Base-by-base conservation (phyloP, 2,113 vertebrate species). In the Pelecanoides urinatrix region DNA sequence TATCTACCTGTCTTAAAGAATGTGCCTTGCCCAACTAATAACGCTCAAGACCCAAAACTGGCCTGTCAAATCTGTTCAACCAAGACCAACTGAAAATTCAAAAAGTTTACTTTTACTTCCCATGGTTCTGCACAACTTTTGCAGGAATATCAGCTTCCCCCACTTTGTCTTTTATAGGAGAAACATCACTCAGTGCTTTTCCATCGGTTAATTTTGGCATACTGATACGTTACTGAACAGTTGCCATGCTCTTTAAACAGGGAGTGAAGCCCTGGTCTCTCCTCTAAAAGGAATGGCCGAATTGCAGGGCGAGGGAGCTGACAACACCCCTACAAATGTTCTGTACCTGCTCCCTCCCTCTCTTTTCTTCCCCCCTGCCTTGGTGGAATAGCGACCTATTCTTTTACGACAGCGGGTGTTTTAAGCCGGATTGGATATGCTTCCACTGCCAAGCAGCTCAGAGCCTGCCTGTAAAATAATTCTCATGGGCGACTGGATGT, bases 171-270 rank as follows among this genome's bases (percentile, higher is more conserved):
- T 44, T 85, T 36, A 25, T 12, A 47, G 34, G 27, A 93, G 62
- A 79, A 92, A 68, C 11, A 36, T 68, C 25, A 59, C n/a, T 68
- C 11, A 4, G 10, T 38, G 53, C 38, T 76, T 82, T 61, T 42
- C 44, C 53, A 16, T 30, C 1, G 0, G 15, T 30, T 78, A 47
- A 55, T 92, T 63, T 1, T 72, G n/a, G 53, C 56, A 56, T 34
- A 44, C 6, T 14, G 50, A 8, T 49, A 11, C 0, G 5, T 42
- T 34, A 63, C 61, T 1, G 2, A 81, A 42, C 5, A 75, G n/a
- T 52, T 85, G 90, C 77, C 23, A 40, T 0, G 0, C 58, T 75
- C 49, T 32, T 34, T 34, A 47, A 61, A 87, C 12, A 22, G 52
- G 56, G 66, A 76, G 40, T 4, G 16, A 21, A 90, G 63, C 22